A percentile compares a stretch with the other conserved stretches of the same genome.
phyloP scores from a whole-genome alignment of 2,888 invertebrate species.

The Ellobium chinense region DNA sequence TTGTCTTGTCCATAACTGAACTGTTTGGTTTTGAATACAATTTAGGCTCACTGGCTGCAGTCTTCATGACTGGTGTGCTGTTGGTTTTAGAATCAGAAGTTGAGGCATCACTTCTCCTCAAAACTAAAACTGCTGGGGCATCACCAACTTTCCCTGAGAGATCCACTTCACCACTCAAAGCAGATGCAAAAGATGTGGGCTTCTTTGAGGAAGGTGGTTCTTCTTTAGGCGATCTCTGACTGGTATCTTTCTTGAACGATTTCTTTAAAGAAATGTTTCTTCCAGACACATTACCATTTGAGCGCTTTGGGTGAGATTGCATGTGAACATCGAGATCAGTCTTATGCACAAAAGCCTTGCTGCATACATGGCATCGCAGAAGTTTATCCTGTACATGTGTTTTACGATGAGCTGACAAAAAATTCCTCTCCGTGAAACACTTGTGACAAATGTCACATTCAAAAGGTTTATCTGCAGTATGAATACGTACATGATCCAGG shows the following conservation, averaged over 20 bases:
- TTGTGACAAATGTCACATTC: conserved; percentile 47
- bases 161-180: conserved; percentile 38
- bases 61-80: conserved; percentile 4
- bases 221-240: neutral
- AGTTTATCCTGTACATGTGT: conserved; percentile 38
- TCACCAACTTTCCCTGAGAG: neutral
- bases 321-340: conserved; percentile 34
- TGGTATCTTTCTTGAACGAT: conserved; percentile 4
- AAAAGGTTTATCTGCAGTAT: conserved; percentile 46
- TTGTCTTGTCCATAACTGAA: neutral
- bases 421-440: conserved; percentile 41
- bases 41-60: conserved; percentile 7
- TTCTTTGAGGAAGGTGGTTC: conserved; percentile 11
- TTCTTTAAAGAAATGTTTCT: neutral
- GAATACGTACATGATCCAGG: conserved; percentile 42
- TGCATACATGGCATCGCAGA: conserved; percentile 40
- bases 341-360: conserved; percentile 44
- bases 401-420: conserved; percentile 41
- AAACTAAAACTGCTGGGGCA: conserved; percentile 3
- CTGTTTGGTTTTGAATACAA: conserved; percentile 1
- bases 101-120: conserved; percentile 15
- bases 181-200: conserved; percentile 39
- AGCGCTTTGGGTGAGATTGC: conserved; percentile 43
- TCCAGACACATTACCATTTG: neutral
- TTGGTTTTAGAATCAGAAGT: neutral